These are phyloP conservation scores for Zhengitettix transpicula DNA, from an alignment of 2,888 invertebrate species.

Conservation along the genomic window DNA sequence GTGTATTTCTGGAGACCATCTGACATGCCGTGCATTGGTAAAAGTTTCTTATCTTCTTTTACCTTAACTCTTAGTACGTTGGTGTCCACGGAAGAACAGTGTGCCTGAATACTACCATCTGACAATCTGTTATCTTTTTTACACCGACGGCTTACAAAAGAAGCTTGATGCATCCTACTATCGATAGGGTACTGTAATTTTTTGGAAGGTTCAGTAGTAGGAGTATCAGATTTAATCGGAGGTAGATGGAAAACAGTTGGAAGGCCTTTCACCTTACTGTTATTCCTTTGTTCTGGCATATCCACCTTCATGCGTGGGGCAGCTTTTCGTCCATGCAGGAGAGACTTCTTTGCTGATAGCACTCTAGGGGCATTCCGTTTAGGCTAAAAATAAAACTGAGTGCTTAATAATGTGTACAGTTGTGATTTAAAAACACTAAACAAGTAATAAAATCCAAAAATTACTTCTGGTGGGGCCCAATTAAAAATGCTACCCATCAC, in stretches of 20 bases:
- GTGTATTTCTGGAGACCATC: too few relatives aligned
- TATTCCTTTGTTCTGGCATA: not conserved
- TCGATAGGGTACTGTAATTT: not conserved
- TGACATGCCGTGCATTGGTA: too few relatives aligned
- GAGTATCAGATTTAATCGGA: not conserved
- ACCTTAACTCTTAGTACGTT: too few relatives aligned
- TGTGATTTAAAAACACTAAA: too few relatives aligned
- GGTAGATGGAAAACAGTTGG: conserved; percentile 5
- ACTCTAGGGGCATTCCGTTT: conserved; percentile 3
- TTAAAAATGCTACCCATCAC: too few relatives aligned
- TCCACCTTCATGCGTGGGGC: not conserved
- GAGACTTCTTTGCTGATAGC: conserved; percentile 1
- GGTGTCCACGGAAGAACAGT: too few relatives aligned
- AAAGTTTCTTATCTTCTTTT: too few relatives aligned
- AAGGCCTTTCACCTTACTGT: not conserved
- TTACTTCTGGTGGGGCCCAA: too few relatives aligned
- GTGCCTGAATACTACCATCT: too few relatives aligned
- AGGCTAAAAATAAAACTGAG: conserved; percentile 3
- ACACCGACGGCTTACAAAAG: not conserved
- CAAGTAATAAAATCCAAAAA: too few relatives aligned
- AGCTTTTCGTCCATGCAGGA: conserved; percentile 5
- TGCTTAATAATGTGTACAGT: too few relatives aligned
- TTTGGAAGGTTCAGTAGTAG: not conserved
- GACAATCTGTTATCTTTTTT: too few relatives aligned
- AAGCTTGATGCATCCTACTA: conserved; percentile 2